Base-by-base conservation (phyloP, 2,888 invertebrate genomes). In the Malachius bipustulatus region DNA sequence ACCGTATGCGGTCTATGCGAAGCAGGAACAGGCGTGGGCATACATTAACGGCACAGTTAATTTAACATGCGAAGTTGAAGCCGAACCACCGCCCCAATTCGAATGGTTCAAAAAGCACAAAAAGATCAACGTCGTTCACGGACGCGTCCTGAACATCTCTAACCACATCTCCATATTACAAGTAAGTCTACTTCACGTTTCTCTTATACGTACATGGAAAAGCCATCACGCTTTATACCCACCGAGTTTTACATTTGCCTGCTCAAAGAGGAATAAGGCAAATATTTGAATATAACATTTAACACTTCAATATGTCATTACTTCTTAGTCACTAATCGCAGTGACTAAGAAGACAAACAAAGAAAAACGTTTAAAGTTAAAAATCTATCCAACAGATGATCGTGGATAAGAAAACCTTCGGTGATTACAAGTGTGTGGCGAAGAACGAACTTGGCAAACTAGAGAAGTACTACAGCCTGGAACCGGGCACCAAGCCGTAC, bases 61-160 rank as follows among this genome's bases (percentile, higher is more conserved):
- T 52, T 60, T 77, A 38, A 69, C 69, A 9, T 77, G 88, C 36
- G 93, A 93, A 60, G 89, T 88, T 81, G 76, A 81, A 46, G 69
- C 74, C 30, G 69, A 75, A 44, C 77, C 57, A 60, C 66, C 48
- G 56, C 69, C 51, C 57, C 65, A 43, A 39, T 57, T 59, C 47
- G 49, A 71, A 67, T 34, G 62, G 65, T 40, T 35, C 34, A 33
- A 41, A 16, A 16, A 31, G 6, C 35, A 35, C 9, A 42, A 40
- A 28, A 42, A 37, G 24, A 32, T 32, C 4, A 9, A 32, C 14
- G 43, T n/a, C 24, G 6, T n/a, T 8, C 24, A 38, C 30, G 47
- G 44, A 13, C 39, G 41, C 13, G 39, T 49, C 4, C 30, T 48
- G 31, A 43, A 47, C 30, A 40, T 44, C 30, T 41, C 50, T 26